Evolutionary conservation across 2,888 invertebrate genomes (phyloP), one percentile per base, ranked within the genome.

Genomic region (Rhingia rostrata): DNA sequence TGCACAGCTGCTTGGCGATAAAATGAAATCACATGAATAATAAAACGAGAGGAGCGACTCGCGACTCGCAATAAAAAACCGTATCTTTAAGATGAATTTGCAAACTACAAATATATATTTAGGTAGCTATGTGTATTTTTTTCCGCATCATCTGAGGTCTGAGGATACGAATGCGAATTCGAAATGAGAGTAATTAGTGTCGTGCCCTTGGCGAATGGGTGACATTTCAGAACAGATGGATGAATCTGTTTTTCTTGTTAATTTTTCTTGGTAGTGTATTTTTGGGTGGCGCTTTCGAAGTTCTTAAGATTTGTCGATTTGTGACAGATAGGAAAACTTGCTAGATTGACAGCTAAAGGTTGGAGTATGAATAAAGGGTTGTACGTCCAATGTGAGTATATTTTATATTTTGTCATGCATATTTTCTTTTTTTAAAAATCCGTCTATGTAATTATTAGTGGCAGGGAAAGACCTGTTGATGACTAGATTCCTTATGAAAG

Each of bases 161-260:
- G 60, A 78, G 43, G 56, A 35, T 7, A 10, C 49, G 49, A 49
- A 49, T 49, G 30, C 22, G 49, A 22, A 69, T 61, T 54, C 49
- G 45, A 69, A 63, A 33, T 78, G 54, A 63, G 77, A 70, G 63
- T 78, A 78, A 78, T 78, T 78, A 69, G 75, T 77, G 75, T 77
- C 75, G 22, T 47, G 75, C 58, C 75, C 75, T 69, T 77, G 75
- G 60, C 39, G 33, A 39, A 45, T 77, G 51, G 60, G 49, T 67
- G 66, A 45, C 63, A 54, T 60, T 45, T 61, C 37, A 30, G 60
- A n/a, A 32, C 67, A 75, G 45, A 61, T 69, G 75, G 22, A 12
- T 12, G 32, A 56, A 30, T 58, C 47, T 35, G 9, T 53, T 67
- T 53, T 61, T 30, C 43, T 4, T n/a, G 14, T 14, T 9, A 4